Evolutionary conservation across 1,140 invertebrate genomes (phyloP), one percentile per base, ranked within the genome.

Genomic region (Pogonomyrmex barbatus): DNA sequence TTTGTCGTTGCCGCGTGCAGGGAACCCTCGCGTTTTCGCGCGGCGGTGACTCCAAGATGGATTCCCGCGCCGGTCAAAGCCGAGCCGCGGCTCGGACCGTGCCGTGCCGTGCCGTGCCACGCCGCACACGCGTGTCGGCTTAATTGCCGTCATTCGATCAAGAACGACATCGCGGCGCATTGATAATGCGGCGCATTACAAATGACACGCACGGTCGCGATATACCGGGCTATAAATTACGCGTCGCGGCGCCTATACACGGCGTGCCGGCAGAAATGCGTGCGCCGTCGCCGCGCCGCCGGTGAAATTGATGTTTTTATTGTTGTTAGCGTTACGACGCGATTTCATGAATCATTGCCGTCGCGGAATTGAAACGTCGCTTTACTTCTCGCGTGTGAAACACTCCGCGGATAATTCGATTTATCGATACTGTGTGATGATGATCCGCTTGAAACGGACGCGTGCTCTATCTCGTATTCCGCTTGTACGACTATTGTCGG

Each of bases 1-100:
- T 89, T 90, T 87, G 84, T 89, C 88, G 88, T 83, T 67, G 78
- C 88, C 83, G 88, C 87, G 78, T 83, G 70, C 85, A 47, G 70
- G 24, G 52, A 85, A 62, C 77, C 62, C 82, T 14, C 86, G 65
- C 58, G 78, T 84, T 87, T 90, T 85, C 82, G 50, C 77, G 62
- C 76, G 60, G 60, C 81, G 75, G 17, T 88, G 52, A 68, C 70
- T 82, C 84, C 87, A 36, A 78, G 71, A 78, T 84, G 71, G 58
- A 89, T 89, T 73, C 78, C 45, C 88, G 70, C 58, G 83, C 45
- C 68, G 65, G 73, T 50, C 75, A 62, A 71, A 67, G 79, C 86
- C 45, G 62, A 63, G 78, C 52, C 60, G 73, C 14, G 85, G 24
- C 24, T 58, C 39, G 67, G 2, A 30, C 67, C 17, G 45, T 60